Percentiles rank a stretch among this genome's conserved stretches.
Evolutionary conservation across 2,888 invertebrate genomes (phyloP).

Genomic region (Vannuccia rotundouncinata): DNA sequence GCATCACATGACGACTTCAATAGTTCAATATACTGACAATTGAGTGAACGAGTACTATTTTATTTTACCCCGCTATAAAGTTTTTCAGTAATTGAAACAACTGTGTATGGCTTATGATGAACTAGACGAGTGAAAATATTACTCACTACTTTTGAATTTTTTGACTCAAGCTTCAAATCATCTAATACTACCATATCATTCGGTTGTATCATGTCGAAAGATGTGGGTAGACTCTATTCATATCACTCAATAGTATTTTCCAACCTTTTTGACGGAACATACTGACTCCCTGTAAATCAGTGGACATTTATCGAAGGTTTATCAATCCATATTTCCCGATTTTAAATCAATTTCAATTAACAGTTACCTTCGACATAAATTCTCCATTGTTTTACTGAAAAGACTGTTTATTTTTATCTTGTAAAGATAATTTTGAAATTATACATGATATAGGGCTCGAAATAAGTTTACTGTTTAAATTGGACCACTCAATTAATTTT

Average conservation of each 20-base stretch:
- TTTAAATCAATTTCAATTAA: neutral
- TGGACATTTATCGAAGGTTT: neutral
- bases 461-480: constrained; percentile 48
- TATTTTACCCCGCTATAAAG: neutral
- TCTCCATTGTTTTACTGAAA: constrained; percentile 57
- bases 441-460: constrained; percentile 50
- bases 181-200: neutral
- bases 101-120: too few relatives aligned
- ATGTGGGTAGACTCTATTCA: neutral
- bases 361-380: constrained; percentile 43
- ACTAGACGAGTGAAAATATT: neutral
- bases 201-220: neutral
- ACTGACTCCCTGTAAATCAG: neutral
- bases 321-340: neutral
- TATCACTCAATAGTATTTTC: too few relatives aligned
- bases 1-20: neutral
- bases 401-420: constrained; percentile 54
- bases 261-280: too few relatives aligned
- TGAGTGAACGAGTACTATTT: neutral
- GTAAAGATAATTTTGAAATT: constrained; percentile 47
- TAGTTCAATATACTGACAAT: neutral
- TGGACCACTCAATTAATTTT: constrained; percentile 47
- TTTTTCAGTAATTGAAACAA: too few relatives aligned
- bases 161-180: neutral
- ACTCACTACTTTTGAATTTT: neutral